Percentiles rank a stretch among this genome's conserved stretches.
These are phyloP conservation scores for Asbolus verrucosus DNA, from an alignment of 1,140 invertebrate genomes.

Conservation along the genomic window DNA sequence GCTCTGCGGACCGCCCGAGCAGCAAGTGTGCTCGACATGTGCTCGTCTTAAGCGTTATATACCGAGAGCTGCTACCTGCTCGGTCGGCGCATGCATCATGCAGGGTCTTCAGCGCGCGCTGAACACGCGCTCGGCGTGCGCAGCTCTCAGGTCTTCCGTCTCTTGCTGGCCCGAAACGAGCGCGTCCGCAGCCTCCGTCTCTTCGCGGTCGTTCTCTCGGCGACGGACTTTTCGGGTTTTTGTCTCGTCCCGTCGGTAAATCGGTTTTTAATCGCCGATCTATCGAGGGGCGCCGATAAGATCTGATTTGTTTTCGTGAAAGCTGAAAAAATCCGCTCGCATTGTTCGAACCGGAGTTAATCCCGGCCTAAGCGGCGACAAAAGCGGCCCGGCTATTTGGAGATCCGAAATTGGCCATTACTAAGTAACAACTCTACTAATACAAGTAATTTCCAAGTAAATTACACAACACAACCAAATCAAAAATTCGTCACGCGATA, in stretches of 20 bases:
- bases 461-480: conserved; percentile 20
- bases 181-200: conserved; percentile 8
- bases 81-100: conserved; percentile 44
- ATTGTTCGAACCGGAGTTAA: too few species aligned
- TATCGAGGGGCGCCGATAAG: not conserved
- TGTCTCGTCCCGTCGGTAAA: not conserved
- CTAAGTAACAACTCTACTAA: conserved; percentile 30
- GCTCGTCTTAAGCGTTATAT: conserved; percentile 51
- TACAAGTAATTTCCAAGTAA: conserved; percentile 15
- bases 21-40: conserved; percentile 50
- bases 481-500: conserved; percentile 34
- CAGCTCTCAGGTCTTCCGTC: conserved; percentile 31
- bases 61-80: conserved; percentile 28
- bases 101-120: conserved; percentile 54
- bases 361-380: too few species aligned
- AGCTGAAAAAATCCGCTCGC: too few species aligned
- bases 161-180: conserved; percentile 32
- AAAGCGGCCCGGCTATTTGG: too few species aligned
- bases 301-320: too few species aligned
- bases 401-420: conserved; percentile 8
- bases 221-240: conserved; percentile 27
- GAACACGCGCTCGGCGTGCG: conserved; percentile 56
- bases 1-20: not conserved
- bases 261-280: not conserved
- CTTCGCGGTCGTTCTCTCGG: too few species aligned